These are phyloP conservation scores for Acanthurus tractus DNA, from an alignment of 2,797 vertebrate species.

Conservation along the genomic window DNA sequence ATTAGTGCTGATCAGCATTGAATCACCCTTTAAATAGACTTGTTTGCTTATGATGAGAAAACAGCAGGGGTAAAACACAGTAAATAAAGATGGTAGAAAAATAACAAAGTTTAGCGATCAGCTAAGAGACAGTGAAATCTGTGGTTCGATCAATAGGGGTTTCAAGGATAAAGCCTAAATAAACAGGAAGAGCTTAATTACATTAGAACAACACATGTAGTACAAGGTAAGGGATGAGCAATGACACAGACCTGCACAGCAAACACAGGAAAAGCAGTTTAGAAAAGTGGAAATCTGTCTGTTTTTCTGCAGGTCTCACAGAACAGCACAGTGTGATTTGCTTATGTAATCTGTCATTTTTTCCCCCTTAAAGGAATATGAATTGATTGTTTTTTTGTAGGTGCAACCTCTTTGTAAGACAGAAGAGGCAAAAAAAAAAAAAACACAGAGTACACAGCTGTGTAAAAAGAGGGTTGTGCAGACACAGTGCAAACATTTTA, in stretches of 20 bases:
- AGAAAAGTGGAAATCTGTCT: background rate
- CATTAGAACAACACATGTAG: background rate
- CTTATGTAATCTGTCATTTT: background rate
- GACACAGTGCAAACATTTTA: background rate
- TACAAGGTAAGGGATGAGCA: too few species aligned
- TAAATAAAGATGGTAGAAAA: too few species aligned
- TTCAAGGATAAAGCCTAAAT: background rate
- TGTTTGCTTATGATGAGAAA: background rate
- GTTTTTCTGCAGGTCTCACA: background rate
- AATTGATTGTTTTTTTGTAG: background rate
- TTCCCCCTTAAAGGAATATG: background rate
- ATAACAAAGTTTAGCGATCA: too few species aligned
- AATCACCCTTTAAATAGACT: constrained; percentile 10
- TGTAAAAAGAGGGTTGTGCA: background rate
- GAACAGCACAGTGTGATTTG: background rate
- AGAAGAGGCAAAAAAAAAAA: background rate
- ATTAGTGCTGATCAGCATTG: constrained; percentile 16
- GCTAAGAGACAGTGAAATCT: background rate
- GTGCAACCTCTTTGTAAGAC: too few species aligned
- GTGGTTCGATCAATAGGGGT: background rate
- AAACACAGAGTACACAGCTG: background rate
- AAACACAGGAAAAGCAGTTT: background rate
- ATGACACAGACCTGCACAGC: background rate
- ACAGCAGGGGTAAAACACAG: too few species aligned
- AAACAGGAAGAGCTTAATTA: background rate